Base-by-base conservation (phyloP, 1,140 invertebrate genomes). In the Drosophila albomicans region DNA sequence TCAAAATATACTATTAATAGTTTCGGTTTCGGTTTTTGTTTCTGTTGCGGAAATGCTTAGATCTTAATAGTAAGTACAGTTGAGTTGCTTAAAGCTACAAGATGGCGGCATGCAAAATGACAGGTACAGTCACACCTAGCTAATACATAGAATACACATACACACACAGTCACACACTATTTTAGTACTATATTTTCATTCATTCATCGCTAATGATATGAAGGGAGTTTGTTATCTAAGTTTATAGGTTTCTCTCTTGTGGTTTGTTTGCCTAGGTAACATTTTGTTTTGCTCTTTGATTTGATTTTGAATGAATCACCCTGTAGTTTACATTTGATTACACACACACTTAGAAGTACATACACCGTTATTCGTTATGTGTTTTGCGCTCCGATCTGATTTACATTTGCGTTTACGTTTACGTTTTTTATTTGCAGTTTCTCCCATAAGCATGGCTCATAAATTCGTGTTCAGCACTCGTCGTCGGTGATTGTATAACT, bases 401-500 rank as follows among this genome's bases (percentile, higher is more conserved):
- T 58, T 51, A 8, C 20, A 30, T 6, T 45, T 68, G 6, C 30
- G 8, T 49, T 15, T n/a, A 10, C 10, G 10, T 48, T 46, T 25
- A 25, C 16, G 48, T 7, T 5, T 58, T 59, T 62, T 61, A 65
- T 57, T 54, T 56, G 54, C 48, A 59, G 20, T 58, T 70, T 57
- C 49, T 7, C 35, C 35, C 5, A n/a, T 16, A 30, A 57, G 51
- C 45, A 43, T 56, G 43, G 76, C 28, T 32, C 57, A 63, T 85
- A 87, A 87, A 87, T 87, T 87, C 84, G 76, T 71, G 66, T 41
- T 92, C 54, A 92, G 70, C 89, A 92, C 64, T 92, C 91, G 74
- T 92, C 92, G 58, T 92, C 91, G 35, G 76, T 91, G 59, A 92
- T 92, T 67, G 89, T 84, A 58, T 91, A 92, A 74, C 88, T 79